Conservation (phyloP, 2,113 vertebrate species). For the Gulo gulo region DNA sequence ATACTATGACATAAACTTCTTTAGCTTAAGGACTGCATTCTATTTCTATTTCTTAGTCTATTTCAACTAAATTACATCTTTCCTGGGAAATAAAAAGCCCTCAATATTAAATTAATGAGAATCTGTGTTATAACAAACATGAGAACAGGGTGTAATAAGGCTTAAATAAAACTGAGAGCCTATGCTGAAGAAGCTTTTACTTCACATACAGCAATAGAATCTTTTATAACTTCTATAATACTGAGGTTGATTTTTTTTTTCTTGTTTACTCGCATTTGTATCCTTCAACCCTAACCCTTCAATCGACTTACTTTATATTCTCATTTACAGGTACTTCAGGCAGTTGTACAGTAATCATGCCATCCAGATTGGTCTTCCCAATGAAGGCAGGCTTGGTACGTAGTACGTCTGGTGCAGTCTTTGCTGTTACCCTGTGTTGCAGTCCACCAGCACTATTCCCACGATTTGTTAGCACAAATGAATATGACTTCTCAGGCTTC, state of each 20-base stretch:
- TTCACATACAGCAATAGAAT: neutral
- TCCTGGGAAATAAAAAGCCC: neutral
- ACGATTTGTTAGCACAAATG: conserved; percentile 96
- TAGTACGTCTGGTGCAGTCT: conserved; percentile 95
- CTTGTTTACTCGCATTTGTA: neutral
- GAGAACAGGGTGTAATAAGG: neutral
- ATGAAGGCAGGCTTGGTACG: conserved; percentile 95
- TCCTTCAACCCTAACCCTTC: neutral
- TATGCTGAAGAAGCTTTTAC: neutral
- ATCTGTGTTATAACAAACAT: neutral
- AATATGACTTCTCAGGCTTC: conserved; percentile 97
- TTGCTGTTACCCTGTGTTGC: conserved; percentile 96
- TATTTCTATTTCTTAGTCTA: neutral
- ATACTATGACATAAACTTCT: neutral
- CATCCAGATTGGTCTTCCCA: conserved; percentile 94
- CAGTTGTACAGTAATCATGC: conserved; percentile 96
- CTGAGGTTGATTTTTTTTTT: neutral
- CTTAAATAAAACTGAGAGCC: neutral
- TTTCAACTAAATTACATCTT: neutral
- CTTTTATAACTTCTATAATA: neutral
- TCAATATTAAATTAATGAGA: neutral
- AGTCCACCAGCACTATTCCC: conserved; percentile 98
- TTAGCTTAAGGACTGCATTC: neutral
- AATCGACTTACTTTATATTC: conserved; percentile 90
- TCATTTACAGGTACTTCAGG: conserved; percentile 93